Evolutionary conservation across 2,113 vertebrate species (phyloP).

Genomic region (Agapornis roseicollis): DNA sequence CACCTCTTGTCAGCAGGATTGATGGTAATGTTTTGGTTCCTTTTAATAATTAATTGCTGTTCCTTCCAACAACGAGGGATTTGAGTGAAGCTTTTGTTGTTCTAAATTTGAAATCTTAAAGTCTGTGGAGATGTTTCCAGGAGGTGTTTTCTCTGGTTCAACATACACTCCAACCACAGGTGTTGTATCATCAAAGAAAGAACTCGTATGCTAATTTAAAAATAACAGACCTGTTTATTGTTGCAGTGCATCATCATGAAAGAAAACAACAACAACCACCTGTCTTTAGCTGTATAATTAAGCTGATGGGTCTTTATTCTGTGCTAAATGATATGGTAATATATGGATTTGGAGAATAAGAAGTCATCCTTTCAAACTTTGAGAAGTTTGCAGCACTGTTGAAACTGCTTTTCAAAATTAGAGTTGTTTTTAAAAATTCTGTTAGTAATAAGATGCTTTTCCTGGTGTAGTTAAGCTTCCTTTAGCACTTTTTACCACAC

Average conservation of each 20-base stretch:
- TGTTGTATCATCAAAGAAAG: constrained; percentile 62
- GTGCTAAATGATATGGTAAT: constrained; percentile 58
- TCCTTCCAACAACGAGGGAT: constrained; percentile 48
- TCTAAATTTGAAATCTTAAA: constrained; percentile 53
- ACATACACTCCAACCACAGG: constrained; percentile 49
- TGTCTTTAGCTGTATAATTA: constrained; percentile 59
- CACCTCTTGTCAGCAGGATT: constrained; percentile 58
- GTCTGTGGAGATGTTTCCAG: constrained; percentile 45
- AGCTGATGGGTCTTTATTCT: constrained; percentile 50
- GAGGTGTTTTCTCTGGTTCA: constrained; percentile 38
- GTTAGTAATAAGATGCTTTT: neutral
- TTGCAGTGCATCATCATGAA: constrained; percentile 60
- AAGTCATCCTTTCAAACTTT: neutral
- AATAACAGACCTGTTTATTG: constrained; percentile 65
- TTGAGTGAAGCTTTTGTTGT: constrained; percentile 50
- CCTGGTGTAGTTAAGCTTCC: neutral
- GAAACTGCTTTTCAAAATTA: neutral
- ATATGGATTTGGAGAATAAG: neutral
- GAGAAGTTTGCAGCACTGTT: neutral
- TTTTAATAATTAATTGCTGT: constrained; percentile 65
- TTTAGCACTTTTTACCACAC: neutral
- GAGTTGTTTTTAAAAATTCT: neutral
- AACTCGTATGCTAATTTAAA: constrained; percentile 58
- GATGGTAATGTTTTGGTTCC: constrained; percentile 52
- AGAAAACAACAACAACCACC: constrained; percentile 71